Percentiles rank a stretch among this genome's conserved stretches.
Conservation (phyloP, 2,113 vertebrate genomes). For the Colinus virginianus region DNA sequence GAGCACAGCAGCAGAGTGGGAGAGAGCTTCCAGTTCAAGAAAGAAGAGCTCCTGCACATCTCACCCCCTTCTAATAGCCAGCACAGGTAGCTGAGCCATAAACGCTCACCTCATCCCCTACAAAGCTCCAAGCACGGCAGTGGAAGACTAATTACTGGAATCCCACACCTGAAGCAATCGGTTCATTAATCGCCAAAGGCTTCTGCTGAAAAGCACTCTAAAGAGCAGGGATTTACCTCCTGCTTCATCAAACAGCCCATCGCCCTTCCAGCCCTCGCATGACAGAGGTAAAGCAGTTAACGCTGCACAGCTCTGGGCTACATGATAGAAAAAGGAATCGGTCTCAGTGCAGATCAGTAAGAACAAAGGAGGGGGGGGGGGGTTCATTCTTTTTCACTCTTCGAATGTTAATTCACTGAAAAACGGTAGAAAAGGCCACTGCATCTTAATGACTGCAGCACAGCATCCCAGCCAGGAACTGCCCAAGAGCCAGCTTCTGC, state of each 20-base stretch:
- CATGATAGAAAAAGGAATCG: not conserved
- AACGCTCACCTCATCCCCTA: not conserved
- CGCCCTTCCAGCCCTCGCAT: not conserved
- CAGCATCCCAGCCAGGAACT: not conserved
- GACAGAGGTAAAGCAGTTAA: not conserved
- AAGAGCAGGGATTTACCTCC: not conserved
- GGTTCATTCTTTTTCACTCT: not conserved
- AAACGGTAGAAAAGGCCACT: not conserved
- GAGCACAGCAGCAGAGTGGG: not conserved
- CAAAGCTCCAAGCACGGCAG: not conserved
- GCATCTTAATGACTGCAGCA: not conserved
- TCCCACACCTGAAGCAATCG: not conserved
- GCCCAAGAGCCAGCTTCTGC: not conserved
- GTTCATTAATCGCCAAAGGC: not conserved
- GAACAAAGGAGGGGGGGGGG: accelerated
- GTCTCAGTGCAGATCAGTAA: not conserved
- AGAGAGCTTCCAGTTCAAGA: not conserved
- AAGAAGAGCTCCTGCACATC: not conserved
- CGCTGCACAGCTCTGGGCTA: not conserved
- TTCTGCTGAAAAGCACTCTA: not conserved
- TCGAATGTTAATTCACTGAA: not conserved
- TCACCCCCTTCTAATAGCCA: not conserved
- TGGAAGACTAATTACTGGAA: not conserved
- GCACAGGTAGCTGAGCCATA: not conserved
- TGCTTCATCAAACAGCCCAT: not conserved